Conservation (phyloP, 2,888 invertebrate species). For the Sinodicranocentrus sp. region DNA sequence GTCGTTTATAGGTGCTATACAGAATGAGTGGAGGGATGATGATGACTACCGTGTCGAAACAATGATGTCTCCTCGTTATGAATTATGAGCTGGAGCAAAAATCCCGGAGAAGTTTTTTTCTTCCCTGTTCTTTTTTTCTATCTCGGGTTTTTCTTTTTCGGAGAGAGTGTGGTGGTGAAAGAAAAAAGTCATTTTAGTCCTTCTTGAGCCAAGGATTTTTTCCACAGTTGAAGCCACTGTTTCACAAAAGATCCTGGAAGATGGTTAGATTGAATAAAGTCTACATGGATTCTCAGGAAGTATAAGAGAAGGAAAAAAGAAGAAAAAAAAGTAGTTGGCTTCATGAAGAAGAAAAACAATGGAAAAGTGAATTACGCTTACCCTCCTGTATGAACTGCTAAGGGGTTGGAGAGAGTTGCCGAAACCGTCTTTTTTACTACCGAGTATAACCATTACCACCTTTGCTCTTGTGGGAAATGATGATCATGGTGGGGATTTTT, state of each 20-base stretch:
- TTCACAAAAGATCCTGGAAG: no score
- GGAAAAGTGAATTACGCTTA: no score
- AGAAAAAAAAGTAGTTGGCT: no score
- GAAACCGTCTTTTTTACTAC: neutral
- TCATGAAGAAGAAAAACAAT: no score
- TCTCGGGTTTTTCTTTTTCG: neutral
- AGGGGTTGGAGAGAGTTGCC: conserved; percentile 40
- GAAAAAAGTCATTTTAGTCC: neutral
- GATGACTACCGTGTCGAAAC: conserved; percentile 74
- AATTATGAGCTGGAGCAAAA: conserved; percentile 63
- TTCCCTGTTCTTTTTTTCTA: neutral
- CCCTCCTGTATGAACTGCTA: neutral
- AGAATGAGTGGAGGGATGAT: neutral
- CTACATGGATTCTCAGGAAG: neutral
- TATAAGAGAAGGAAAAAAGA: neutral
- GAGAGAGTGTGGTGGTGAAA: no score
- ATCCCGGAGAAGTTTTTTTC: neutral
- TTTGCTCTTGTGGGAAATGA: conserved; percentile 42
- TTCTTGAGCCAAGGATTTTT: conserved; percentile 12
- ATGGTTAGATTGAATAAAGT: no score
- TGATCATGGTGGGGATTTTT: conserved; percentile 45
- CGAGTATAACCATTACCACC: conserved; percentile 40
- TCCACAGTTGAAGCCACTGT: no score
- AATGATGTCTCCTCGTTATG: conserved; percentile 69
- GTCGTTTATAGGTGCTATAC: neutral